Evolutionary conservation across 1,140 invertebrate species (phyloP), one percentile per base, ranked within the genome.

Genomic region (Zophobas morio): DNA sequence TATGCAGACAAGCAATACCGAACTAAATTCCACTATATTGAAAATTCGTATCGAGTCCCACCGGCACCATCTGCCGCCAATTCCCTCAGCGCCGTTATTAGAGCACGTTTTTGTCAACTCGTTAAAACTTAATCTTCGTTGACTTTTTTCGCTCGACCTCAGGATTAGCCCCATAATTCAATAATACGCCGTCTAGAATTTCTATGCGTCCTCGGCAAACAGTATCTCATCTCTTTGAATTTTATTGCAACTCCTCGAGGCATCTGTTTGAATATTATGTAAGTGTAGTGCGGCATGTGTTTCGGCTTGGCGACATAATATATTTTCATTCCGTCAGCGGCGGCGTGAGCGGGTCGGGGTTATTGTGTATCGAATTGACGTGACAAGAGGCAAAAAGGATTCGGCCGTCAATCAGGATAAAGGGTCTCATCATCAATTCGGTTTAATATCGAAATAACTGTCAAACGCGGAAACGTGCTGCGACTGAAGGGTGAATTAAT

Each of bases 331-430:
- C 35, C 37, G 39, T 42, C 60, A 42, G 39, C 60, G 37, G 37
- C 8, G 56, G n/a, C 56, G 37, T 8, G 6, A 51, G 20, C n/a
- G 20, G 49, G 49, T 51, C 49, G 35, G 37, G 60, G 60, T 66
- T 40, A 66, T 66, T 66, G 60, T 66, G 60, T 42, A 42, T 66
- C 39, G 60, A 66, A 66, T 57, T 57, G 54, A 57, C 54, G 49
- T 51, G 49, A 51, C 49, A 51, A 51, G 49, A 51, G 49, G 54
- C 54, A 35, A 57, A 57, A 57, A 66, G 39, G 39, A 46, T 46
- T 66, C 60, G 39, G 6, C 40, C 60, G 60, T 66, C 60, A 66
- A 66, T 66, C 60, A 66, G 60, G 57, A 66, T 66, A 42, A 66
- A 40, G 60, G 60, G 34, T 66, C 60, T 66, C 39, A 40, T 66